Evolutionary conservation across 2,888 invertebrate genomes (phyloP).

Genomic region (Rotaria macrura): DNA sequence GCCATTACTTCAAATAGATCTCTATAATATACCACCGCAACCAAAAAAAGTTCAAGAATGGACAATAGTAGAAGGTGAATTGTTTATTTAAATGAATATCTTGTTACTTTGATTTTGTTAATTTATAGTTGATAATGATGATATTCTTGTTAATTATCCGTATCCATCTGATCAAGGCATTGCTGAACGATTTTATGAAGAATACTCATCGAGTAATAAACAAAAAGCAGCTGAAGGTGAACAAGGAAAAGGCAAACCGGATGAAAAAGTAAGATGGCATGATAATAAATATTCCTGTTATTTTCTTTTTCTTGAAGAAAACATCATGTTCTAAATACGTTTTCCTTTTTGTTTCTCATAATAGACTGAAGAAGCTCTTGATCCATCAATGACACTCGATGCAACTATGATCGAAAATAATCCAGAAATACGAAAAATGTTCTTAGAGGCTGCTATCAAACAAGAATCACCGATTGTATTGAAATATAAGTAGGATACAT

Average conservation of each 20-base stretch:
- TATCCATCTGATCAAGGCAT: conserved; percentile 27
- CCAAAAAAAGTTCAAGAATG: conserved; percentile 44
- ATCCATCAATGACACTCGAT: conserved; percentile 10
- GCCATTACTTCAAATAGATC: conserved; percentile 39
- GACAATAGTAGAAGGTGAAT: conserved; percentile 42
- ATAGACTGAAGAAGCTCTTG: background rate
- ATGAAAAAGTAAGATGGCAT: background rate
- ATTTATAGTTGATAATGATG: conserved; percentile 19
- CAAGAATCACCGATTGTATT: conserved; percentile 25
- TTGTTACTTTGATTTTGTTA: background rate
- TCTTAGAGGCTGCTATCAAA: conserved; percentile 22
- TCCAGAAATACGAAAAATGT: conserved; percentile 6
- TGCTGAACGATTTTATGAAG: conserved; percentile 19
- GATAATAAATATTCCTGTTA: background rate
- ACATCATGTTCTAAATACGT: background rate
- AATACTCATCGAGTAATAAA: background rate
- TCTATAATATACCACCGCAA: conserved; percentile 47
- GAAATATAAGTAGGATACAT: conserved; percentile 16
- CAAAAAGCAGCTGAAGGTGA: background rate
- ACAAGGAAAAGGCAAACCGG: background rate
- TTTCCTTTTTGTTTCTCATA: background rate
- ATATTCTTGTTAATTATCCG: background rate
- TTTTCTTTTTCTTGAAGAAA: too few species aligned
- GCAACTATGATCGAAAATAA: background rate
- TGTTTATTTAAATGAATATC: background rate